A percentile compares a stretch with the other conserved stretches of the same genome.
These are phyloP conservation scores for Oreochromis niloticus DNA, from an alignment of 2,113 vertebrate genomes.

Conservation along the genomic window DNA sequence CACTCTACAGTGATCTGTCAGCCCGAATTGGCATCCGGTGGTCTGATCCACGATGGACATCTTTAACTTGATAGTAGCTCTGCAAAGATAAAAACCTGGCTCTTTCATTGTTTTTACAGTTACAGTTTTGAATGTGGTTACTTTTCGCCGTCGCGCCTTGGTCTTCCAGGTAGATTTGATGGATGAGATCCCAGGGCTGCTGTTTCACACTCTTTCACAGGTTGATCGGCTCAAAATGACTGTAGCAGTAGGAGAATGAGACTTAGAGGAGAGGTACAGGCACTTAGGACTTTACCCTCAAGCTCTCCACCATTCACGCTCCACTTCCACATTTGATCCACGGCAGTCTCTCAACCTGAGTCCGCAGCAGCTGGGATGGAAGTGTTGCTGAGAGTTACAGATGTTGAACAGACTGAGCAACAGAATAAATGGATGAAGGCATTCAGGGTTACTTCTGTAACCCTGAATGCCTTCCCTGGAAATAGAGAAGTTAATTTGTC, in stretches of 20 bases:
- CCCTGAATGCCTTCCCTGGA: neutral
- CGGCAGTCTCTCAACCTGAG: conserved; percentile 7
- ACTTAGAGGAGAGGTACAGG: neutral
- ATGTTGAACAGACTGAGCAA: neutral
- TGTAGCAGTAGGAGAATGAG: neutral
- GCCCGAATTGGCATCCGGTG: neutral
- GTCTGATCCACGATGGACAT: neutral
- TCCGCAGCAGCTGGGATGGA: neutral
- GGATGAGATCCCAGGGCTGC: conserved; percentile 27
- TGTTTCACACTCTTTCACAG: conserved; percentile 20
- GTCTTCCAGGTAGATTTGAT: conserved; percentile 15
- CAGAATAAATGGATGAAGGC: neutral
- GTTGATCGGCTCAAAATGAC: conserved; percentile 17
- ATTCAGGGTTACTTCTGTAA: neutral
- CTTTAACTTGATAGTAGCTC: conserved; percentile 21
- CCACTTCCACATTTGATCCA: conserved; percentile 46
- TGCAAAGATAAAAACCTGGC: neutral
- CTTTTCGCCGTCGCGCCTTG: neutral
- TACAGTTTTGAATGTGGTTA: neutral
- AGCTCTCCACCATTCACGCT: conserved; percentile 33
- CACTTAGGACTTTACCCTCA: conserved; percentile 3
- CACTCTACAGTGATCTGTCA: conserved; percentile 1
- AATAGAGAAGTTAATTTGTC: neutral
- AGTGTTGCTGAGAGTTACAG: neutral
- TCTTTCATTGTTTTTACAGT: neutral